Evolutionary conservation across 2,797 vertebrate species (phyloP).

Genomic region (Heteromormyrus szaboi): DNA sequence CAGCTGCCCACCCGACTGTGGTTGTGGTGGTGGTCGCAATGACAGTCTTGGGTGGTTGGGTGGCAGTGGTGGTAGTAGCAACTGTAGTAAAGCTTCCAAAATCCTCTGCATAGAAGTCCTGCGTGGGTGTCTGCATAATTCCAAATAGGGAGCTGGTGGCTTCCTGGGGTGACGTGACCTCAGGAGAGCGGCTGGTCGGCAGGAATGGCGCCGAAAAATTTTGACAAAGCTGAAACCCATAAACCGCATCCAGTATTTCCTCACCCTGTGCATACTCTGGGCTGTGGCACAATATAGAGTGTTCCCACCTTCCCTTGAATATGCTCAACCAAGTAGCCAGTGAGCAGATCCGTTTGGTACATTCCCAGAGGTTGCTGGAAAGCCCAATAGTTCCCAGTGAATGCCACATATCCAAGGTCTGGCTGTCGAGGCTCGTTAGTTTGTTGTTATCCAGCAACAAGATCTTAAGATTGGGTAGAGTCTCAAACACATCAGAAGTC

Average conservation of each 20-base stretch:
- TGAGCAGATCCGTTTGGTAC: conserved; percentile 91
- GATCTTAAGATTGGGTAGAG: conserved; percentile 90
- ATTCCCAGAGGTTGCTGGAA: conserved; percentile 96
- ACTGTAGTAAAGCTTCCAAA: conserved; percentile 88
- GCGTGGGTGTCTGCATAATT: conserved; percentile 84
- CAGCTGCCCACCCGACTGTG: conserved; percentile 61
- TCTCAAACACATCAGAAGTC: conserved; percentile 87
- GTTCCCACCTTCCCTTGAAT: conserved; percentile 96
- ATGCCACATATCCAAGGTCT: conserved; percentile 81
- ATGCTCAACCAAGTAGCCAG: conserved; percentile 89
- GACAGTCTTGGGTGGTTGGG: conserved; percentile 42
- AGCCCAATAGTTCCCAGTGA: conserved; percentile 83
- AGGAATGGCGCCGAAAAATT: conserved; percentile 86
- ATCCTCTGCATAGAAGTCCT: conserved; percentile 88
- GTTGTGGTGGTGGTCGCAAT: conserved; percentile 58
- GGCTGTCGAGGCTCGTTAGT: conserved; percentile 80
- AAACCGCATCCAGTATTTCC: conserved; percentile 95
- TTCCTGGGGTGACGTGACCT: conserved; percentile 58
- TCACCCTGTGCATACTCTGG: conserved; percentile 95
- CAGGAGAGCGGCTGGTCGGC: conserved; percentile 66
- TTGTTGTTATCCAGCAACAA: conserved; percentile 98
- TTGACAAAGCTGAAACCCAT: conserved; percentile 97
- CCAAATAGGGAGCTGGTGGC: conserved; percentile 83
- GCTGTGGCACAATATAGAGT: conserved; percentile 90
- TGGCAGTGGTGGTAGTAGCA: conserved; percentile 48